Percentiles rank a stretch among this genome's conserved stretches.
Evolutionary conservation across 2,113 vertebrate species (phyloP).

Genomic region (Himantopus leucocephalus): DNA sequence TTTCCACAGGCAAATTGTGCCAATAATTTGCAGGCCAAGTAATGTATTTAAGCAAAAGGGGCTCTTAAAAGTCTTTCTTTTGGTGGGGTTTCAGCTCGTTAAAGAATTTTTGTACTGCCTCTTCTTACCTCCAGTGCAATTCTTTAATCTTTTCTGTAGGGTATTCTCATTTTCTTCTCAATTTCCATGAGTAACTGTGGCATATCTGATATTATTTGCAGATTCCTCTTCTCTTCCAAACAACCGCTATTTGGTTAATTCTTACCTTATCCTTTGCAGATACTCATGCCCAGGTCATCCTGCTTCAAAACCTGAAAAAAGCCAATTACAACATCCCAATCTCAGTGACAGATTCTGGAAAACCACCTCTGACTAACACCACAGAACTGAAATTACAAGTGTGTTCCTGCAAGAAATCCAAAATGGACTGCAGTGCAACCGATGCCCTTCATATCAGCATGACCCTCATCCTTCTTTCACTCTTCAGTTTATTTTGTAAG

Average conservation of each 20-base stretch:
- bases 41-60: neutral
- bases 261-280: constrained; percentile 69
- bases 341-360: constrained; percentile 93
- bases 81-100: neutral
- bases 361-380: constrained; percentile 89
- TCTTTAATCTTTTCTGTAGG: neutral
- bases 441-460: constrained; percentile 75
- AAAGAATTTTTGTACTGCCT: neutral
- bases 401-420: constrained; percentile 95
- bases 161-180: neutral
- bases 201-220: neutral
- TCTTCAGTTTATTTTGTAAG: constrained; percentile 84
- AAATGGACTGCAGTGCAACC: constrained; percentile 90
- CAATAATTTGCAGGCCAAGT: neutral
- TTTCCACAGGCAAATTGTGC: neutral
- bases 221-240: neutral
- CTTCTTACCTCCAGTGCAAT: neutral
- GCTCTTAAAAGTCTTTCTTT: neutral
- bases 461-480: constrained; percentile 72
- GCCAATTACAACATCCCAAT: constrained; percentile 95
- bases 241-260: neutral
- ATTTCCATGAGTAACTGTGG: neutral
- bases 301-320: constrained; percentile 93
- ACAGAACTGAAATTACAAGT: constrained; percentile 95
- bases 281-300: constrained; percentile 90